These are phyloP conservation scores for Saturnia japonica DNA, from an alignment of 2,888 invertebrate species.

Conservation along the genomic window DNA sequence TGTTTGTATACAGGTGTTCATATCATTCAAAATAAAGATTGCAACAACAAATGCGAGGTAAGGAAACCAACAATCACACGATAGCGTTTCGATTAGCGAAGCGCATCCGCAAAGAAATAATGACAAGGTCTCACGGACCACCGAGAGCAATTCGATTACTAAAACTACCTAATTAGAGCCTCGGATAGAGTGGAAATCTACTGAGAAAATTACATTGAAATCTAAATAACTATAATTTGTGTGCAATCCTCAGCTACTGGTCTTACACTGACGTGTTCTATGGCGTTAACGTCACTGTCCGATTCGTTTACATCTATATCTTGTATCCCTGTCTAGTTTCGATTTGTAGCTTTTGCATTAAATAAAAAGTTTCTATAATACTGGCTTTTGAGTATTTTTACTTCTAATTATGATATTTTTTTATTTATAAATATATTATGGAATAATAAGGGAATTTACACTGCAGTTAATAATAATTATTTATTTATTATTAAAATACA, in stretches of 20 bases:
- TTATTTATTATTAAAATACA: too few relatives aligned
- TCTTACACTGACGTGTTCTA: conserved; percentile 59
- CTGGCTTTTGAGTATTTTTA: not conserved
- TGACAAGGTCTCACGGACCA: conserved; percentile 55
- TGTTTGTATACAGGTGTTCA: too few relatives aligned
- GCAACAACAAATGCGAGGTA: not conserved
- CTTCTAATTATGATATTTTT: not conserved
- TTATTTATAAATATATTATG: too few relatives aligned
- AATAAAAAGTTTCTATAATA: conserved; percentile 5
- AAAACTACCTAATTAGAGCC: conserved; percentile 70
- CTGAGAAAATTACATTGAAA: conserved; percentile 65
- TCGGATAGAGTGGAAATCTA: conserved; percentile 56
- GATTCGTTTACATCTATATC: conserved; percentile 36
- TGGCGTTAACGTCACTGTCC: conserved; percentile 64
- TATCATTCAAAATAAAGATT: too few relatives aligned
- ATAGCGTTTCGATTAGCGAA: conserved; percentile 51
- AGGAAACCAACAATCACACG: not conserved
- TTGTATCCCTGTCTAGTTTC: conserved; percentile 47
- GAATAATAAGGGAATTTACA: too few relatives aligned
- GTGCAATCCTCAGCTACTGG: conserved; percentile 62
- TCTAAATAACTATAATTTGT: conserved; percentile 71
- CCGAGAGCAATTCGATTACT: conserved; percentile 73
- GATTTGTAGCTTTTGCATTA: conserved; percentile 44
- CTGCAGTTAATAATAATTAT: too few relatives aligned
- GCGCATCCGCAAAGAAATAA: conserved; percentile 70